Evolutionary conservation across 2,797 vertebrate genomes (phyloP).

Genomic region (Hyperoplus lanceolatus): DNA sequence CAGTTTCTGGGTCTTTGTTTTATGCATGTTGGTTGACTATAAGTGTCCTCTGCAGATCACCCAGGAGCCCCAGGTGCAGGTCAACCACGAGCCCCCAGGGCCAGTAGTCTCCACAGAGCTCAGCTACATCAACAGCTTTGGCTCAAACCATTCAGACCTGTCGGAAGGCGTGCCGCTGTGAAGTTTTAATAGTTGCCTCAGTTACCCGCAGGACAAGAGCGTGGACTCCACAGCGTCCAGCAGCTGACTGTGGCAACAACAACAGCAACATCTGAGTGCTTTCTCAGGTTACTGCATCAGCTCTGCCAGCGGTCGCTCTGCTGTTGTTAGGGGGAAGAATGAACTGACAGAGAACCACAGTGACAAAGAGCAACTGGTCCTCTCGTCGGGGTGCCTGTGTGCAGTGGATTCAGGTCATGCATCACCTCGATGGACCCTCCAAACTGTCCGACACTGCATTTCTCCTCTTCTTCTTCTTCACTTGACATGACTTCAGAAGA

Average conservation of each 20-base stretch:
- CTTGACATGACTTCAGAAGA: conserved; percentile 12
- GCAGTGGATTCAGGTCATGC: conserved; percentile 21
- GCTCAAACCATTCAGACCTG: conserved; percentile 87
- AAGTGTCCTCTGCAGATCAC: conserved; percentile 69
- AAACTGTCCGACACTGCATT: conserved; percentile 16
- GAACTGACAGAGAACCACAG: conserved; percentile 20
- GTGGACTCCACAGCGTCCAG: conserved; percentile 16
- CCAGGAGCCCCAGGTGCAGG: conserved; percentile 72
- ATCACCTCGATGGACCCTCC: conserved; percentile 30
- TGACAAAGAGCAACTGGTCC: conserved; percentile 2
- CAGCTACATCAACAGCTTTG: conserved; percentile 80
- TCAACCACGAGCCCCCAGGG: conserved; percentile 61
- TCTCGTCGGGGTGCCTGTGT: background rate
- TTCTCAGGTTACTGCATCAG: conserved; percentile 37
- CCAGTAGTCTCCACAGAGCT: conserved; percentile 70
- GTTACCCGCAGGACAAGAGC: conserved; percentile 7
- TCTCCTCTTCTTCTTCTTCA: conserved; percentile 8
- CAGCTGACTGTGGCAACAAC: conserved; percentile 18
- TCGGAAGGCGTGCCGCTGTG: conserved; percentile 86
- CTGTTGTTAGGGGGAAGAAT: conserved; percentile 29
- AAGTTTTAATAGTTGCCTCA: conserved; percentile 37
- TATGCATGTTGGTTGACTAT: background rate
- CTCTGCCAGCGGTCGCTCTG: background rate
- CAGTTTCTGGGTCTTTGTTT: background rate
- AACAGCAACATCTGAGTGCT: conserved; percentile 14